Conservation (phyloP, 2,797 vertebrate species). For the Pseudotriccus pelzelni region DNA sequence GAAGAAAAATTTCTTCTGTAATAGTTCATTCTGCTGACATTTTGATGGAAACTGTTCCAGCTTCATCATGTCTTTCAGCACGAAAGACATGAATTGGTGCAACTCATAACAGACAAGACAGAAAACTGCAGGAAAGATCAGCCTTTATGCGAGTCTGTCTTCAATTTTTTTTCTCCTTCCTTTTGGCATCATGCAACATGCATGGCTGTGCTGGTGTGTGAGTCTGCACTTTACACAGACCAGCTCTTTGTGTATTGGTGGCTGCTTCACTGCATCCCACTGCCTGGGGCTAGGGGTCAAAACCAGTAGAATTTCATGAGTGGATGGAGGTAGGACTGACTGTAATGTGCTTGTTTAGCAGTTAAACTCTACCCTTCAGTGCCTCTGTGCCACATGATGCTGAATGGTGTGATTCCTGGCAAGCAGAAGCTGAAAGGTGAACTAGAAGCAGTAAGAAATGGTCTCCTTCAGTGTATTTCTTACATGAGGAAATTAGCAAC, state of each 20-base stretch:
- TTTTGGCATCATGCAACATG: neutral
- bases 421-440: neutral
- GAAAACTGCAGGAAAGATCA: neutral
- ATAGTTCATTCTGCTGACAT: neutral
- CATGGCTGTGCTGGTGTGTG: neutral
- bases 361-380: neutral
- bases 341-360: neutral
- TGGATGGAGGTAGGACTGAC: neutral
- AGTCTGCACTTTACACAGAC: neutral
- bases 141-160: neutral
- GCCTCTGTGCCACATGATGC: neutral
- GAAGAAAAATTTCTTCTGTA: neutral
- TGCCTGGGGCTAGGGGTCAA: neutral
- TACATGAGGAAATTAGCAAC: neutral
- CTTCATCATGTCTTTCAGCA: neutral
- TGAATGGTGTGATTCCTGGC: neutral
- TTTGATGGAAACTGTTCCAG: neutral
- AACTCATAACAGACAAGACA: neutral
- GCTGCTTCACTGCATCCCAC: neutral
- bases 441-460: neutral
- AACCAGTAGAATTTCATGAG: neutral
- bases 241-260: rapidly evolving
- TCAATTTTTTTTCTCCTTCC: neutral
- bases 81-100: neutral
- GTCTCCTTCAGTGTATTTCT: neutral